Evolutionary conservation across 2,113 vertebrate genomes (phyloP).

Genomic region (Upupa epops): DNA sequence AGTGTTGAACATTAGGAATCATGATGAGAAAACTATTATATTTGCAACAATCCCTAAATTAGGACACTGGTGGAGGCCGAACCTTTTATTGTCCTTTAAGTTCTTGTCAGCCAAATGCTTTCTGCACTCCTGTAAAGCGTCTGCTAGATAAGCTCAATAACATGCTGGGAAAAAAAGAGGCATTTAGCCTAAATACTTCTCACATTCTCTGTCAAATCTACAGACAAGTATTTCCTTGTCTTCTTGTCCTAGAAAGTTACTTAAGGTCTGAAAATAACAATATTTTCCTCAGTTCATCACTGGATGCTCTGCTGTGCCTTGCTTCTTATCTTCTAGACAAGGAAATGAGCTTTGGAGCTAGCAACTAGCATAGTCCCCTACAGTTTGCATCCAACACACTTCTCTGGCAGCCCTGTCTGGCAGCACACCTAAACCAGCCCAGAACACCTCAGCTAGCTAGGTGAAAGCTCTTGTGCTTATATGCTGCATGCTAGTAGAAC

Average conservation of each 20-base stretch:
- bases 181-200: background rate
- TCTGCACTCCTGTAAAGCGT: background rate
- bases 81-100: background rate
- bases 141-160: background rate
- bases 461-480: background rate
- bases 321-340: background rate
- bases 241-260: background rate
- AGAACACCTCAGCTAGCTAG: background rate
- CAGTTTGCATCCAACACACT: background rate
- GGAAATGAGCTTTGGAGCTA: background rate
- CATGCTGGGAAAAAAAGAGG: background rate
- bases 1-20: background rate
- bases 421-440: background rate
- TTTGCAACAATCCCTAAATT: background rate
- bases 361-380: background rate
- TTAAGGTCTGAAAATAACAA: background rate
- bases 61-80: background rate
- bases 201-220: background rate
- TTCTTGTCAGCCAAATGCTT: background rate
- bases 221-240: background rate
- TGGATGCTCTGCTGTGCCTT: background rate
- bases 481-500: accelerated
- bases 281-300: background rate
- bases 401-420: background rate
- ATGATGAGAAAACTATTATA: background rate